Percentiles rank a stretch among this genome's conserved stretches.
Conservation (phyloP, 2,888 invertebrate genomes). For the Folsomia candida region DNA sequence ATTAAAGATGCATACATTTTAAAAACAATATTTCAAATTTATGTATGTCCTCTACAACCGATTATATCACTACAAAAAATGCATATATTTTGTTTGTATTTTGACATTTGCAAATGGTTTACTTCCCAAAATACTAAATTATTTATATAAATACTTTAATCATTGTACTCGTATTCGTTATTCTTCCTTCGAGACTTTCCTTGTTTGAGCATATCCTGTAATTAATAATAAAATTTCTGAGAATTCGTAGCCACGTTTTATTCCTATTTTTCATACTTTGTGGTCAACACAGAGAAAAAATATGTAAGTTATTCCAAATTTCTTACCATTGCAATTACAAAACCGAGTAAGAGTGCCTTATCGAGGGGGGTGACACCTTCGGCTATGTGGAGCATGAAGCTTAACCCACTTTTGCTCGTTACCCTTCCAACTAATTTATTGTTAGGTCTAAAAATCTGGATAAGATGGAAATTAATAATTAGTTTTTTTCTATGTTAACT, state of each 20-base stretch:
- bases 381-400: background rate
- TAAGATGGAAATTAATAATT: background rate
- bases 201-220: background rate
- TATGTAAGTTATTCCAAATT: background rate
- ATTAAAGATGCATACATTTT: too few relatives aligned
- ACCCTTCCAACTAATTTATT: background rate
- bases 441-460: background rate
- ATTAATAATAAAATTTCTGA: background rate
- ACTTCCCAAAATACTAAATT: background rate
- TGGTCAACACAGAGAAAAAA: too few relatives aligned
- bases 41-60: too few relatives aligned
- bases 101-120: background rate
- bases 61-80: too few relatives aligned
- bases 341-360: constrained; percentile 3
- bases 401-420: background rate
- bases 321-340: constrained; percentile 9
- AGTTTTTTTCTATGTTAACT: too few relatives aligned
- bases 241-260: too few relatives aligned
- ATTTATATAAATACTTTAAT: background rate
- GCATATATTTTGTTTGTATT: too few relatives aligned
- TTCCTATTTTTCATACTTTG: background rate
- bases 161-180: background rate
- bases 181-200: background rate
- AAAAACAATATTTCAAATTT: too few relatives aligned
- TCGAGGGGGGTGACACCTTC: background rate